These are phyloP conservation scores for Tortrix viridana DNA, from an alignment of 2,888 invertebrate species.

Conservation along the genomic window DNA sequence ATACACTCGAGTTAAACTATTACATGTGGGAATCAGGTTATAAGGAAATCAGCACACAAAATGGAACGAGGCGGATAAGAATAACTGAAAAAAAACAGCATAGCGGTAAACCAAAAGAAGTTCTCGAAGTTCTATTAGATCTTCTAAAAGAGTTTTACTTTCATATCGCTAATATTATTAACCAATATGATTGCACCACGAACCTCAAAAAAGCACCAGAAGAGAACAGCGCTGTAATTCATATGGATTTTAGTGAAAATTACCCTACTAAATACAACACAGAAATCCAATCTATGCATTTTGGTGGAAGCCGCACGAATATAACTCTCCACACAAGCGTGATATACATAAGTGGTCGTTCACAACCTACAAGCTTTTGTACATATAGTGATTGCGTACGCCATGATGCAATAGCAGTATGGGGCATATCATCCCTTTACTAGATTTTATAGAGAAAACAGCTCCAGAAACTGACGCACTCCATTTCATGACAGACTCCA, in stretches of 20 bases:
- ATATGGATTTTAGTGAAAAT: slow-evolving; percentile 36
- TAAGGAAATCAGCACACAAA: neutral
- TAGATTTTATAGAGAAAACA: slow-evolving; percentile 1
- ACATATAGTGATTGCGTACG: slow-evolving; percentile 8
- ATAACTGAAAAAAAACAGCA: too few relatives aligned
- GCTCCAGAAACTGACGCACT: too few relatives aligned
- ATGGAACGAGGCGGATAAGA: neutral
- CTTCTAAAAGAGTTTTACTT: too few relatives aligned
- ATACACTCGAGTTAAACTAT: neutral
- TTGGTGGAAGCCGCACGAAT: slow-evolving; percentile 20
- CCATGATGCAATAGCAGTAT: neutral
- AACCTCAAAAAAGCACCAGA: slow-evolving; percentile 9
- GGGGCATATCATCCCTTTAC: neutral
- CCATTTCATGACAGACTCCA: too few relatives aligned
- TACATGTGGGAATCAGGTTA: neutral
- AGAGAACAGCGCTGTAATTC: slow-evolving; percentile 15
- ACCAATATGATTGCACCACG: slow-evolving; percentile 24
- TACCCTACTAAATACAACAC: slow-evolving; percentile 30
- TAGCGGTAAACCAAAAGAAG: too few relatives aligned
- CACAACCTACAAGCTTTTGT: slow-evolving; percentile 3
- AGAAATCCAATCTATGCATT: slow-evolving; percentile 36
- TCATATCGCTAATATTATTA: slow-evolving; percentile 2
- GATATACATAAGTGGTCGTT: slow-evolving; percentile 1
- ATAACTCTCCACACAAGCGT: neutral
- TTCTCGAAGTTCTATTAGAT: neutral